phyloP scores from a whole-genome alignment of 2,888 invertebrate species.

The Heterodera filipjevi region DNA sequence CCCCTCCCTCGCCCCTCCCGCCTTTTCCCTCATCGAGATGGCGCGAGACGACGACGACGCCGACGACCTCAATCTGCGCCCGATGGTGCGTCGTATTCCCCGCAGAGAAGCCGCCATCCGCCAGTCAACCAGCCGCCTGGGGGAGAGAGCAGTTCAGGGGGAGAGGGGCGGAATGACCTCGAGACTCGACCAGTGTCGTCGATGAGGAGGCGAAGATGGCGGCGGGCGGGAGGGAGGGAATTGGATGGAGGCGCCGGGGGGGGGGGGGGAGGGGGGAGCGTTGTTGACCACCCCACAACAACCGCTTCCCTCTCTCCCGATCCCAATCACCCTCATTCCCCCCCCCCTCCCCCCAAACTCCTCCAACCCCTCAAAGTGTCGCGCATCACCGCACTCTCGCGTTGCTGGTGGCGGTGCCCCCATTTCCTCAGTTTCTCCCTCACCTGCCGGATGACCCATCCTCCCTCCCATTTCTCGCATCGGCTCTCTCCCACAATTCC shows the following conservation, averaged over 20 bases:
- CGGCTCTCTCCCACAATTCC: background rate
- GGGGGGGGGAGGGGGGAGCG: background rate
- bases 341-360: background rate
- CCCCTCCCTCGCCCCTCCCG: background rate
- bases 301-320: background rate
- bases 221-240: background rate
- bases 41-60: conserved; percentile 5
- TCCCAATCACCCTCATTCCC: background rate
- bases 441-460: conserved; percentile 6
- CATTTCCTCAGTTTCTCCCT: background rate
- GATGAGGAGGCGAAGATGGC: conserved; percentile 3
- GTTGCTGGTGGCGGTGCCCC: background rate
- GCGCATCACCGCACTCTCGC: conserved; percentile 9
- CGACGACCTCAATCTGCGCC: conserved; percentile 12
- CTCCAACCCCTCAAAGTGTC: background rate
- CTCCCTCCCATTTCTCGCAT: background rate
- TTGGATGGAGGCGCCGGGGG: background rate
- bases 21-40: conserved; percentile 9
- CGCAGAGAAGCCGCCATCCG: conserved; percentile 14
- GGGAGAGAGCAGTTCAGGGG: conserved; percentile 3
- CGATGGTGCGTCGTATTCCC: conserved; percentile 9
- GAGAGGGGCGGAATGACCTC: conserved; percentile 2
- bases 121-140: conserved; percentile 11
- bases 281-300: conserved; percentile 1
- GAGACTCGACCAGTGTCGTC: background rate